Evolutionary conservation across 2,113 vertebrate species (phyloP).

Genomic region (Sardina pilchardus): DNA sequence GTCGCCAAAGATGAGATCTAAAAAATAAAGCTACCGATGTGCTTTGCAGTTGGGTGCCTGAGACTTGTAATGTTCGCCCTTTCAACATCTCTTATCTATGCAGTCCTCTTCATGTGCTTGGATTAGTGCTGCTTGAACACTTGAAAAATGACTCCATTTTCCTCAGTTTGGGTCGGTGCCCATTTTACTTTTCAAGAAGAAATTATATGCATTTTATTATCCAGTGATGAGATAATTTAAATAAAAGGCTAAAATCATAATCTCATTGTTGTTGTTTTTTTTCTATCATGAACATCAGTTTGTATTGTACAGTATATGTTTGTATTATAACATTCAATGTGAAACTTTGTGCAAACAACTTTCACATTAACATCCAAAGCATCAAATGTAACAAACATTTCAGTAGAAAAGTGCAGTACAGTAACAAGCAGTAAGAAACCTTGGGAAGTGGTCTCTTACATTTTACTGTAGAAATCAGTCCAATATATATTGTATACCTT

Average conservation of each 20-base stretch:
- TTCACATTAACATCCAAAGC: not conserved
- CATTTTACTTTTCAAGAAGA: constrained; percentile 51
- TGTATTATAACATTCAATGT: not conserved
- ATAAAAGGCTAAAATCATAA: constrained; percentile 47
- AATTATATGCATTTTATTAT: constrained; percentile 57
- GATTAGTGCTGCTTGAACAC: constrained; percentile 53
- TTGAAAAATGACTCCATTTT: constrained; percentile 9
- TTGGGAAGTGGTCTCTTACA: too few relatives aligned
- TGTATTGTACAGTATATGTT: too few relatives aligned
- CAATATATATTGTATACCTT: too few relatives aligned
- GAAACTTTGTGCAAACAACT: not conserved
- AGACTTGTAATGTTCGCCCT: constrained; percentile 31
- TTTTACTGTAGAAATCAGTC: too few relatives aligned
- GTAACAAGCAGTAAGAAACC: not conserved
- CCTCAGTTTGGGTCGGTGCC: constrained; percentile 43
- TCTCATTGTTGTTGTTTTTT: constrained; percentile 36
- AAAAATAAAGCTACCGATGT: constrained; percentile 19
- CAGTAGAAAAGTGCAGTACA: not conserved
- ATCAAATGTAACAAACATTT: not conserved
- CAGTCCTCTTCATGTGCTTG: constrained; percentile 56
- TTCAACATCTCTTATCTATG: constrained; percentile 55
- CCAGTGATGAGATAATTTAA: constrained; percentile 59
- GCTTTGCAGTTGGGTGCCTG: constrained; percentile 49
- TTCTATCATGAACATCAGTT: not conserved
- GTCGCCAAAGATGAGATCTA: constrained; percentile 56